Evolutionary conservation across 1,140 invertebrate genomes (phyloP).

Genomic region (Drosophila athabasca): DNA sequence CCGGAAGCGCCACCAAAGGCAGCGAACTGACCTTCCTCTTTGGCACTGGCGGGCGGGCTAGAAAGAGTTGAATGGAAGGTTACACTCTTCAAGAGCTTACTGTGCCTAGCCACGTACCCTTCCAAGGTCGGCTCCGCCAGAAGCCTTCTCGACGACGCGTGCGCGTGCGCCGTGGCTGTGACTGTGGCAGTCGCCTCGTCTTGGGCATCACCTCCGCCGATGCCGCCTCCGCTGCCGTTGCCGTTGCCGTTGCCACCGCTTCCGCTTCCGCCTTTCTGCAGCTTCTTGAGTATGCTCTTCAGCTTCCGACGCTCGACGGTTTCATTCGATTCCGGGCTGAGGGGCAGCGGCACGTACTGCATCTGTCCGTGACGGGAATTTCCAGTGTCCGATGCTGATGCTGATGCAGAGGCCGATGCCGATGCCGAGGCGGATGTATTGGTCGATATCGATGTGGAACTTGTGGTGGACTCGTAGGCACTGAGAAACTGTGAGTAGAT

Average conservation of each 20-base stretch:
- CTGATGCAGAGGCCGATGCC: slow-evolving; percentile 24
- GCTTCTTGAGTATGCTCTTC: slow-evolving; percentile 93
- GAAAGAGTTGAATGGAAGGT: slow-evolving; percentile 93
- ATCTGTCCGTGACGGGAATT: slow-evolving; percentile 63
- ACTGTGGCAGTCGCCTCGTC: slow-evolving; percentile 84
- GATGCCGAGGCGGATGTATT: slow-evolving; percentile 55
- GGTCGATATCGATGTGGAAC: slow-evolving; percentile 62
- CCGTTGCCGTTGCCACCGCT: slow-evolving; percentile 62
- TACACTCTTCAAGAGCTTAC: slow-evolving; percentile 94
- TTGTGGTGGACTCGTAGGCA: slow-evolving; percentile 74
- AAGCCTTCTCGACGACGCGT: slow-evolving; percentile 45
- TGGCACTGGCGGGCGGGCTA: slow-evolving; percentile 88
- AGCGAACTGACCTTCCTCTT: slow-evolving; percentile 56
- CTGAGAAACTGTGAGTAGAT: slow-evolving; percentile 79
- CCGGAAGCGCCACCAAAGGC: slow-evolving; percentile 51
- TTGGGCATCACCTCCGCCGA: slow-evolving; percentile 83
- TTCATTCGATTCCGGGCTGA: slow-evolving; percentile 91
- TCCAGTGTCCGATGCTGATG: slow-evolving; percentile 50
- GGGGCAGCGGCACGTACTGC: slow-evolving; percentile 83
- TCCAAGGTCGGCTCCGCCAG: slow-evolving; percentile 89
- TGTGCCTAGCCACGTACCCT: slow-evolving; percentile 93
- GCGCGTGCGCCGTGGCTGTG: not conserved
- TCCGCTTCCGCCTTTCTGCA: slow-evolving; percentile 76
- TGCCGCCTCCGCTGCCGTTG: slow-evolving; percentile 72
- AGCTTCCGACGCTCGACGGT: slow-evolving; percentile 91